phyloP scores from a whole-genome alignment of 2,888 invertebrate species.

The Agriopis aurantiaria region DNA sequence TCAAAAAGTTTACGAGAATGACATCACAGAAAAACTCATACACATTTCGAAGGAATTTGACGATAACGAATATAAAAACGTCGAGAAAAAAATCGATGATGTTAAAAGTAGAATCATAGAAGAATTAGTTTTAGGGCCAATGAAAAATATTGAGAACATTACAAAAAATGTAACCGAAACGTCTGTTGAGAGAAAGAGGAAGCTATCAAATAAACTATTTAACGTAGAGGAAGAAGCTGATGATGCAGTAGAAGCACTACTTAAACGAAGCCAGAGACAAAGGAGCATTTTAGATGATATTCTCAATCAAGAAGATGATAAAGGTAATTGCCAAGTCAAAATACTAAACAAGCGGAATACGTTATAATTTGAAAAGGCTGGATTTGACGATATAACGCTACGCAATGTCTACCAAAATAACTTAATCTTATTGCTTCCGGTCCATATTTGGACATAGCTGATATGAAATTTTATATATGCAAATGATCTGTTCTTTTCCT shows the following conservation, averaged over 20 bases:
- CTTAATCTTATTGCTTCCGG: slow-evolving; percentile 66
- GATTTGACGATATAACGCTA: slow-evolving; percentile 76
- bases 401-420: slow-evolving; percentile 67
- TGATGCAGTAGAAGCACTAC: slow-evolving; percentile 87
- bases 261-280: slow-evolving; percentile 89
- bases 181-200: slow-evolving; percentile 72
- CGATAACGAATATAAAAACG: slow-evolving; percentile 68
- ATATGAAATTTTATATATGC: slow-evolving; percentile 50
- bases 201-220: slow-evolving; percentile 62
- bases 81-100: slow-evolving; percentile 69
- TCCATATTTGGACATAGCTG: slow-evolving; percentile 59
- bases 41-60: slow-evolving; percentile 80
- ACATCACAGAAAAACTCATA: slow-evolving; percentile 80
- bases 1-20: slow-evolving; percentile 78
- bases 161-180: slow-evolving; percentile 77
- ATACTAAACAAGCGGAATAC: slow-evolving; percentile 64
- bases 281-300: slow-evolving; percentile 90
- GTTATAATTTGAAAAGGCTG: slow-evolving; percentile 63
- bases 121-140: slow-evolving; percentile 74
- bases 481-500: slow-evolving; percentile 56
- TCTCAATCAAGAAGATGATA: slow-evolving; percentile 87
- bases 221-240: slow-evolving; percentile 86
- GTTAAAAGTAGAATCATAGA: slow-evolving; percentile 78
- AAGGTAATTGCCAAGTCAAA: slow-evolving; percentile 81
- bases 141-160: slow-evolving; percentile 69